Evolutionary conservation across 2,888 invertebrate genomes (phyloP).

Genomic region (Scaeva pyrastri): DNA sequence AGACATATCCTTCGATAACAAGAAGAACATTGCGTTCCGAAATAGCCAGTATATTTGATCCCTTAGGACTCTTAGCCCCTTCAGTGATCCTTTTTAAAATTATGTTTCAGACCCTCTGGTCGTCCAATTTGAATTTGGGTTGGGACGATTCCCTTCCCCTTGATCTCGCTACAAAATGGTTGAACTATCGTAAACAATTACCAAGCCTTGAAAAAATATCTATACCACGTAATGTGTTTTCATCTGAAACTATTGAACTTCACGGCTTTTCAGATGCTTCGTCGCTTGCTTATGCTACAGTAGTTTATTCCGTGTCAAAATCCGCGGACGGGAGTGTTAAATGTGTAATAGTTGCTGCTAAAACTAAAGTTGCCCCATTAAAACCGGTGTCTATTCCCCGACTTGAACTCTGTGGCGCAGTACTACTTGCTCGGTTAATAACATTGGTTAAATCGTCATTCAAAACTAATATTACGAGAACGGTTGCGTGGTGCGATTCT

Average conservation of each 20-base stretch:
- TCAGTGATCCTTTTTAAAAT: slow-evolving; percentile 20
- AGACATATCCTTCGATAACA: neutral
- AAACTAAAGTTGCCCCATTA: slow-evolving; percentile 32
- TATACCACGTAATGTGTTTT: slow-evolving; percentile 23
- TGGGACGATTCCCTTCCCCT: slow-evolving; percentile 63
- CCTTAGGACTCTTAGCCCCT: slow-evolving; percentile 6
- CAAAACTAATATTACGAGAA: slow-evolving; percentile 26
- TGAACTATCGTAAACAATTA: slow-evolving; percentile 28
- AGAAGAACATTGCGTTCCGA: slow-evolving; percentile 12
- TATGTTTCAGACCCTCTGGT: slow-evolving; percentile 34
- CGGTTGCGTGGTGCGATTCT: slow-evolving; percentile 77
- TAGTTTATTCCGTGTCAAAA: neutral
- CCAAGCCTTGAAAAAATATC: slow-evolving; percentile 26
- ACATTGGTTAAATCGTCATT: slow-evolving; percentile 40
- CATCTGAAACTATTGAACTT: slow-evolving; percentile 14
- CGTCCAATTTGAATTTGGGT: slow-evolving; percentile 20
- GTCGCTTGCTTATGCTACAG: slow-evolving; percentile 20
- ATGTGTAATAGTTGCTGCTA: slow-evolving; percentile 10
- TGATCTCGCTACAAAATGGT: slow-evolving; percentile 22
- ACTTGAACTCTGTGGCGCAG: slow-evolving; percentile 58
- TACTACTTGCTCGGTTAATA: slow-evolving; percentile 53
- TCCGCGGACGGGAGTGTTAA: neutral
- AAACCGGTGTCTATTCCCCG: slow-evolving; percentile 54
- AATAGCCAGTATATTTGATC: slow-evolving; percentile 37
- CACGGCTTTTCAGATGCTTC: slow-evolving; percentile 35